phyloP scores from a whole-genome alignment of 2,797 vertebrate genomes.

The Huso huso region DNA sequence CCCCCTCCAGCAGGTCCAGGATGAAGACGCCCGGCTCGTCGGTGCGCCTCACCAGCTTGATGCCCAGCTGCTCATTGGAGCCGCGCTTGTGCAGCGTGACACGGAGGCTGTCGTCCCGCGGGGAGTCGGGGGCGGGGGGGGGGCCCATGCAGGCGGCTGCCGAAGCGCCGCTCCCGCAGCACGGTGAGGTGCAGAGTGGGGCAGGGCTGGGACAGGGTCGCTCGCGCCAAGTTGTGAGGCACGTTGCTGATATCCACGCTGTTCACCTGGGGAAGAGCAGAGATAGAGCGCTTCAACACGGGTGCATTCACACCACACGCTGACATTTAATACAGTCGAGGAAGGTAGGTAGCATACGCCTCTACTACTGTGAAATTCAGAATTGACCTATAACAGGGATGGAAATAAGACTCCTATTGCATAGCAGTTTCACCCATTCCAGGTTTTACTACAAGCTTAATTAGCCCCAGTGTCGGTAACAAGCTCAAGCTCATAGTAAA shows the following conservation, averaged over 20 bases:
- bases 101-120: conserved; percentile 51
- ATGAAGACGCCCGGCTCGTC: conserved; percentile 94
- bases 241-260: conserved; percentile 93
- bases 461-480: too few species aligned
- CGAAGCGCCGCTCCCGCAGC: conserved; percentile 84
- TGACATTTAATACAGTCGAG: too few species aligned
- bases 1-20: conserved; percentile 88
- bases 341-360: too few species aligned
- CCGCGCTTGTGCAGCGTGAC: conserved; percentile 86
- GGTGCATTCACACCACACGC: too few species aligned
- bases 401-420: too few species aligned
- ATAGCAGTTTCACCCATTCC: too few species aligned
- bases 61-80: conserved; percentile 89
- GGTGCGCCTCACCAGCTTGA: conserved; percentile 88
- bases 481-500: too few species aligned
- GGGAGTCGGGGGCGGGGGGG: conserved; percentile 40
- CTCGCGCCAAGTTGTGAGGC: conserved; percentile 85
- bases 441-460: too few species aligned
- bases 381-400: too few species aligned
- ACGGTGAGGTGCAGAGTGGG: conserved; percentile 82
- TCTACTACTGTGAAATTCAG: too few species aligned
- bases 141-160: conserved; percentile 45
- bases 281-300: not conserved
- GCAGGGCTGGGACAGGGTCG: conserved; percentile 83
- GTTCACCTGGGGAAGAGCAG: conserved; percentile 71